A percentile compares a stretch with the other conserved stretches of the same genome.
Conservation (phyloP, 2,888 invertebrate species). For the Caradrina clavipalpis region DNA sequence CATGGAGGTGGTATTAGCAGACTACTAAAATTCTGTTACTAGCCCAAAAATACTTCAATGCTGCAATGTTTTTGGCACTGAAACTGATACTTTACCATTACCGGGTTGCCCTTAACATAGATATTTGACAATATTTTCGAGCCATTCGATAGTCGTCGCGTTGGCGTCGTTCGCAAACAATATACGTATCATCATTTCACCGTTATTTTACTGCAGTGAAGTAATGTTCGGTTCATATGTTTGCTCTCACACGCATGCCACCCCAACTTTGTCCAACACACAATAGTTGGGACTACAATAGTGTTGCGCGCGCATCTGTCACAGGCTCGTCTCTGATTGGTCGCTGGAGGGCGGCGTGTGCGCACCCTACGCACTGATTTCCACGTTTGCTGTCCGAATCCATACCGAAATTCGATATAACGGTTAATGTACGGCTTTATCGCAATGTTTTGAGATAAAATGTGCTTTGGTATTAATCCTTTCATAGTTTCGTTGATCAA, state of each 20-base stretch:
- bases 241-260: constrained; percentile 81
- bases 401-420: constrained; percentile 83
- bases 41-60: neutral
- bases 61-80: neutral
- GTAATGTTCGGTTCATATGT: constrained; percentile 80
- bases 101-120: too few relatives aligned
- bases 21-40: too few relatives aligned
- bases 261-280: constrained; percentile 78
- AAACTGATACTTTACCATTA: too few relatives aligned
- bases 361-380: constrained; percentile 87
- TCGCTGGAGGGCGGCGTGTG: constrained; percentile 62
- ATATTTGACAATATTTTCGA: constrained; percentile 14
- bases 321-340: constrained; percentile 74
- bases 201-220: constrained; percentile 72
- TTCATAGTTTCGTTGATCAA: constrained; percentile 11
- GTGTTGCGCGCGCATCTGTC: constrained; percentile 86
- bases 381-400: constrained; percentile 83
- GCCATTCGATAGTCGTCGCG: constrained; percentile 8
- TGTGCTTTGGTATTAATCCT: constrained; percentile 33
- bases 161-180: constrained; percentile 51
- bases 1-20: neutral
- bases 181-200: constrained; percentile 67
- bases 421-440: constrained; percentile 74
- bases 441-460: constrained; percentile 54
- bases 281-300: constrained; percentile 83